Base-by-base conservation (phyloP, 2,113 vertebrate genomes). In the Candoia aspera region DNA sequence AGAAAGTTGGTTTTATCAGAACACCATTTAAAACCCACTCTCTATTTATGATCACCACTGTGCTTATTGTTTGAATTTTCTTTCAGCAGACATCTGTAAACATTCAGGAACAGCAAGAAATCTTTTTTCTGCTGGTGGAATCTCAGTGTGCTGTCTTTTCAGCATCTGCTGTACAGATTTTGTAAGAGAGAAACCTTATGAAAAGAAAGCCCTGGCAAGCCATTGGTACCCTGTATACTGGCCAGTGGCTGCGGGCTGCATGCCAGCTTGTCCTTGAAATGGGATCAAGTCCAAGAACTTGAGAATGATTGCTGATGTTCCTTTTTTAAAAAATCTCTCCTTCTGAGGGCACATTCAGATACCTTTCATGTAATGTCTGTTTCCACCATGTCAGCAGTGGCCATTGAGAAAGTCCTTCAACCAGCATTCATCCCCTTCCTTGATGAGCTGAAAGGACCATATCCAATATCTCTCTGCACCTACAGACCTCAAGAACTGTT, bases 11-110 rank as follows among this genome's bases (percentile, higher is more conserved):
- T 53, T 62, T 93, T 88, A 21, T 11, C 1, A 42, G 42, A 55
- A 84, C 29, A 6, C 19, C 55, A 10, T 90, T 88, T 53, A 83
- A 95, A 91, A 4, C n/a, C n/a, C 2, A 53, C 55, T 89, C 2
- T 0, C 11, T 87, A 1, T 73, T 91, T 91, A 88, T 5, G 4
- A 6, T 58, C 26, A 62, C 26, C 5, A 13, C 57, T 93, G 42
- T 79, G 68, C 26, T 88, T 26, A n/a, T 62, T 90, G 60, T 92
- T 53, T 90, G 55, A 79, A 29, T 79, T 86, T 91, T 85, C 26
- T 90, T 94, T 94, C 88, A 91, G 13, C 84, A 86, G n/a, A n/a
- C 90, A 60, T 42, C 83, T 93, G 58, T 88, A 90, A 91, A 68
- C 46, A 42, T 90, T 10, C 60, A 90, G 54, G 49, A 91, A 58